Evolutionary conservation across 2,113 vertebrate genomes (phyloP).

Genomic region (Xiphophorus couchianus): DNA sequence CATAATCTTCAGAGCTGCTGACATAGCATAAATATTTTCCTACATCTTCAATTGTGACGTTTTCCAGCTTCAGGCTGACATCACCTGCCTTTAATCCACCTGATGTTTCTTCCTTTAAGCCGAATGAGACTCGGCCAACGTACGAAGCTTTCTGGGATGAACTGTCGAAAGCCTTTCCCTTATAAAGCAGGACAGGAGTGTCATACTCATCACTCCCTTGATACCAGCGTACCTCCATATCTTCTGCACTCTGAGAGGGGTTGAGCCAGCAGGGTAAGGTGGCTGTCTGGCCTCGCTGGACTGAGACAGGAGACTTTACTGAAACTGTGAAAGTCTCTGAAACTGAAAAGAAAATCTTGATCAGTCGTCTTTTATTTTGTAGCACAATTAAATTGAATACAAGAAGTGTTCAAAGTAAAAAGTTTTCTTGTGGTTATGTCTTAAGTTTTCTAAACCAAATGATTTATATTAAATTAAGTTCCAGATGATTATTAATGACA

Average conservation of each 20-base stretch:
- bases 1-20: constrained; percentile 48
- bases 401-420: neutral
- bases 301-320: neutral
- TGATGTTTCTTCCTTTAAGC: constrained; percentile 27
- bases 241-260: constrained; percentile 51
- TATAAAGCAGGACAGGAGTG: constrained; percentile 23
- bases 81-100: constrained; percentile 56
- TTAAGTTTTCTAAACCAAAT: neutral
- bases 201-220: accelerated
- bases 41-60: constrained; percentile 43
- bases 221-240: constrained; percentile 69
- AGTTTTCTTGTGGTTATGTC: no score
- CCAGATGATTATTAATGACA: neutral
- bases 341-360: constrained; percentile 7
- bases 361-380: no score
- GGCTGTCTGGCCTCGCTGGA: neutral
- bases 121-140: constrained; percentile 52
- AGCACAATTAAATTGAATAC: no score
- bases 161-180: neutral
- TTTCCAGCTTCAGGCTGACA: constrained; percentile 62
- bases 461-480: neutral
- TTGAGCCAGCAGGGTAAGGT: constrained; percentile 69
- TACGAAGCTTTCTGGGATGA: neutral
- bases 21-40: constrained; percentile 64
- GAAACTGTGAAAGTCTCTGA: constrained; percentile 32